A percentile compares a stretch with the other conserved stretches of the same genome.
Evolutionary conservation across 2,888 invertebrate genomes (phyloP).

Genomic region (Eristalis pertinax): DNA sequence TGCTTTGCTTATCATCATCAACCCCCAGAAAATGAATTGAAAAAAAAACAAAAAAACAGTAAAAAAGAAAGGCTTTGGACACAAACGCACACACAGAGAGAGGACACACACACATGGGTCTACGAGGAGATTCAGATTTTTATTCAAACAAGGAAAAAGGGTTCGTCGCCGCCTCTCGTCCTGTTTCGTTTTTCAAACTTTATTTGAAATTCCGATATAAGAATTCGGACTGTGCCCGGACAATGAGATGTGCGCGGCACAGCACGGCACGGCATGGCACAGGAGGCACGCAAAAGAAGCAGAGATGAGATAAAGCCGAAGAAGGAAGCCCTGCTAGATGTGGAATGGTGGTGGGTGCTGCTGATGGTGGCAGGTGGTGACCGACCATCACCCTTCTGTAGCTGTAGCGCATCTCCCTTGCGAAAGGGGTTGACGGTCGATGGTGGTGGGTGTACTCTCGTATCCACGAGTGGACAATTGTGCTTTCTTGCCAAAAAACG

Average conservation of each 20-base stretch:
- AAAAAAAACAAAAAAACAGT: conserved; percentile 11
- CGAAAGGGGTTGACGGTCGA: conserved; percentile 52
- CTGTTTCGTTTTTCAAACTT: conserved; percentile 62
- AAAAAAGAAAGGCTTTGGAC: conserved; percentile 16
- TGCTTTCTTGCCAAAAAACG: conserved; percentile 73
- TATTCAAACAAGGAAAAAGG: conserved; percentile 69
- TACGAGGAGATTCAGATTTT: conserved; percentile 63
- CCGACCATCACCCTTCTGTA: background rate
- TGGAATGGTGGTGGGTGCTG: background rate
- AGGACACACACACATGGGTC: background rate
- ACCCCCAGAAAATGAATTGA: background rate
- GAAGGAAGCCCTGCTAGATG: conserved; percentile 39
- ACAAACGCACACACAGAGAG: conserved; percentile 46
- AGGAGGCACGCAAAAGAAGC: conserved; percentile 18
- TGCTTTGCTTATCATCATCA: conserved; percentile 17
- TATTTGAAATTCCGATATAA: conserved; percentile 71
- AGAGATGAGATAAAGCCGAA: conserved; percentile 50
- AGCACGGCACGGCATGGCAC: conserved; percentile 22
- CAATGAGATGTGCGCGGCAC: conserved; percentile 32
- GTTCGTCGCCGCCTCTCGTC: conserved; percentile 4
- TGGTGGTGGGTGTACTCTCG: conserved; percentile 54
- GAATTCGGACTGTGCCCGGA: conserved; percentile 65
- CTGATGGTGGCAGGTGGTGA: background rate
- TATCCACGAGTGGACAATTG: conserved; percentile 70
- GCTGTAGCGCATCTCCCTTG: background rate